Evolutionary conservation across 2,888 invertebrate species (phyloP), one percentile per base, ranked within the genome.

Genomic region (Odontocolon sp.): DNA sequence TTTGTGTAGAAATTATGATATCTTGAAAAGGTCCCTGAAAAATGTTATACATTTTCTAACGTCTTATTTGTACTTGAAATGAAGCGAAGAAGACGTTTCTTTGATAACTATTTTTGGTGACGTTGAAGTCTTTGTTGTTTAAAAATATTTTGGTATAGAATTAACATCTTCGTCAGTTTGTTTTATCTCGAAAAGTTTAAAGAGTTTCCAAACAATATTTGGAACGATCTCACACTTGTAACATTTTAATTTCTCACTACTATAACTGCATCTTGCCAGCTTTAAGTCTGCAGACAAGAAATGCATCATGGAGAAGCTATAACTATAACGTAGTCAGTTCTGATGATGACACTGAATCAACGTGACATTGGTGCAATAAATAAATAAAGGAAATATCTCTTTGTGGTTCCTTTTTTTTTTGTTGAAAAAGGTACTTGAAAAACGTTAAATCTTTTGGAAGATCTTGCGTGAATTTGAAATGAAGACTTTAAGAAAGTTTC

Each of bases 271-370:
- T 11, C 3, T 2, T 8, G 14, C 38, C 1, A n/a, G 2, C 8
- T 18, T 3, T 8, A 14, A 11, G n/a, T 38, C 26, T 36, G 57
- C 8, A 40, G 57, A n/a, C 11, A 50, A 8, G 36, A 64, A 14
- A 50, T 57, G 66, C 36, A 54, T 68, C 36, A 47, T 74, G 56
- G 52, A 36, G 42, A 73, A 54, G 57, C 42, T 54, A 59, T 52
- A 42, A 18, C 16, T 2, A 40, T 52, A 16, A 31, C n/a, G 33
- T 11, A 31, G 36, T 33, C 31, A 56, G 38, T 26, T n/a, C 38
- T 47, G 40, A 45, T 57, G 23, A 23, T 45, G 67, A 54, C 45
- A 40, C 42, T 61, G 67, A 54, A 45, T 67, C 52, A 73, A 38
- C 57, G 26, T 21, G 11, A 33, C 45, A 52, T 68, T 45, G 68